phyloP scores from a whole-genome alignment of 2,888 invertebrate species.

The Halictus quadricinctus region DNA sequence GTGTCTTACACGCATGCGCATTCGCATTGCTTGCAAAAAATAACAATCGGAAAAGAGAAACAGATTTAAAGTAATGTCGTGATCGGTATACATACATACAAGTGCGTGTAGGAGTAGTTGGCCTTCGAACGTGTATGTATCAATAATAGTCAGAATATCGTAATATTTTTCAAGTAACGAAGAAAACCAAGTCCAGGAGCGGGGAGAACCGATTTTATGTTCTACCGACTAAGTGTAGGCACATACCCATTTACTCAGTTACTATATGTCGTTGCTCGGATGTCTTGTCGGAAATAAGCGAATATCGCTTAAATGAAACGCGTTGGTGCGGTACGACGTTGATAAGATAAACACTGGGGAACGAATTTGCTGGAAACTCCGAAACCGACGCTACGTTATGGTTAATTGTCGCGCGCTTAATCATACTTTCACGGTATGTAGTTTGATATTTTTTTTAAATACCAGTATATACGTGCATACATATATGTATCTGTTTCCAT shows the following conservation, averaged over 20 bases:
- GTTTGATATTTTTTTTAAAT: not conserved
- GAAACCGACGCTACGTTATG: slow-evolving; percentile 1
- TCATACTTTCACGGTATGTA: not conserved
- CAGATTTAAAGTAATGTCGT: slow-evolving; percentile 27
- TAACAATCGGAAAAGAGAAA: no score
- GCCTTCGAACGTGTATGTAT: slow-evolving; percentile 44
- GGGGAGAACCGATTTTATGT: not conserved
- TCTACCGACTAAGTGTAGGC: not conserved
- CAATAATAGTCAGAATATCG: slow-evolving; percentile 13
- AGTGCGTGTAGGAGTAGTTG: slow-evolving; percentile 36
- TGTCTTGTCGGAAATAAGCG: no score
- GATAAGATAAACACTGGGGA: slow-evolving; percentile 11
- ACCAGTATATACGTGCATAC: not conserved
- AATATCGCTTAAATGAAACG: slow-evolving; percentile 12
- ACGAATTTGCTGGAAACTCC: not conserved
- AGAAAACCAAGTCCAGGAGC: not conserved
- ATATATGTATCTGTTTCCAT: not conserved
- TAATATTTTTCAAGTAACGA: not conserved
- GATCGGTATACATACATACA: not conserved
- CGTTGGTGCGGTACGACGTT: not conserved
- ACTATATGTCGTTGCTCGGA: not conserved
- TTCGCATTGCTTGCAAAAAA: not conserved
- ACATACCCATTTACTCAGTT: not conserved
- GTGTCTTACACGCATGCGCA: not conserved
- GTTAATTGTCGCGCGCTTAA: not conserved